Conservation (phyloP, 2,888 invertebrate genomes). For the Orthosia gothica region DNA sequence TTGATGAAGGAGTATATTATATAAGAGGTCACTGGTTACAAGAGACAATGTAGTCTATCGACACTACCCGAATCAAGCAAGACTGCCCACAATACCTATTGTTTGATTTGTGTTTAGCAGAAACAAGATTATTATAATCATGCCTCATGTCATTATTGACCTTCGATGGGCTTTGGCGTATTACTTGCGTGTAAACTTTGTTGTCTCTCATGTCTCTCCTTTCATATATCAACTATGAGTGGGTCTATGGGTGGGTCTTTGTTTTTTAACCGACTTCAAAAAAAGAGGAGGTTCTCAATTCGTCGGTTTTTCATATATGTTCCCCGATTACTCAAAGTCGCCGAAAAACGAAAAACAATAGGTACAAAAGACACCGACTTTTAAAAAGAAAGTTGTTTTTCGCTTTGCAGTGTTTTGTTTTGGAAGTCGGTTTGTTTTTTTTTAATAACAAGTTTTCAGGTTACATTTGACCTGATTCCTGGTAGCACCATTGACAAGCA, state of each 20-base stretch:
- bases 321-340: too few species aligned
- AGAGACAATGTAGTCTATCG: not conserved
- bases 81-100: constrained; percentile 7
- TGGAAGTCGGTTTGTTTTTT: too few species aligned
- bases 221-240: not conserved
- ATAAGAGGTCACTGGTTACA: constrained; percentile 6
- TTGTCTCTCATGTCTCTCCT: not conserved
- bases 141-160: not conserved
- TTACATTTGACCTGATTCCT: constrained; percentile 24
- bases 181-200: not conserved
- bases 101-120: too few species aligned
- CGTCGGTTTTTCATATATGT: too few species aligned
- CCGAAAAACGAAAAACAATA: too few species aligned
- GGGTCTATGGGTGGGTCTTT: too few species aligned
- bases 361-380: too few species aligned
- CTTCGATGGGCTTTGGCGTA: not conserved
- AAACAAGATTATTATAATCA: too few species aligned
- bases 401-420: too few species aligned
- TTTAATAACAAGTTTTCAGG: constrained; percentile 30
- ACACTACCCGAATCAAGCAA: not conserved
- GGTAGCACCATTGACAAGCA: constrained; percentile 36
- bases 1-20: not conserved
- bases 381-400: too few species aligned
- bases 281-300: too few species aligned
- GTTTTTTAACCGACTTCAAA: too few species aligned